Percentiles rank a stretch among this genome's conserved stretches.
Evolutionary conservation across 2,113 vertebrate genomes (phyloP).

Genomic region (Hypocryptadius cinnamomeus): DNA sequence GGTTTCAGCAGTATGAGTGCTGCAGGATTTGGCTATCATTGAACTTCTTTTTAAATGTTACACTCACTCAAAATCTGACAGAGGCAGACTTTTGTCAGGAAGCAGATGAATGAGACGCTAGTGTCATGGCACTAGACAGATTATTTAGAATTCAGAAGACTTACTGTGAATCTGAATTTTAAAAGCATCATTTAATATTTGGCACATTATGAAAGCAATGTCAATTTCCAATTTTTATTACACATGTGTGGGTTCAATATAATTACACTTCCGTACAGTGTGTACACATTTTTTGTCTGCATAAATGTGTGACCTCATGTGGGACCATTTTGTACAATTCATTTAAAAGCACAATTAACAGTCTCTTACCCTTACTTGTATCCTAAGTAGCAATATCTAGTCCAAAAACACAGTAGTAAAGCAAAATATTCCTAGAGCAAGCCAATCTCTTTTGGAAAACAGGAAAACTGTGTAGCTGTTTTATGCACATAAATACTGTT

Average conservation of each 20-base stretch:
- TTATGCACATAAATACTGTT: constrained; percentile 20
- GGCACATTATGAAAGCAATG: background rate
- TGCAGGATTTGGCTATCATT: background rate
- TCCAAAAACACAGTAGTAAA: background rate
- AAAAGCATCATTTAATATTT: background rate
- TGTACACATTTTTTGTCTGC: background rate
- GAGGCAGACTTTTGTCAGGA: background rate
- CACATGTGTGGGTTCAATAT: background rate
- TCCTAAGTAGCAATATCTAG: background rate
- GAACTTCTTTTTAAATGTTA: background rate
- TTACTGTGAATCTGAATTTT: background rate
- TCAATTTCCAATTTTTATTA: background rate
- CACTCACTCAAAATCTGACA: background rate
- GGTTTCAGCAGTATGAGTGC: background rate
- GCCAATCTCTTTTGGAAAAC: constrained; percentile 15
- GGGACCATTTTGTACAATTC: background rate
- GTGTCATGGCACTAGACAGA: background rate
- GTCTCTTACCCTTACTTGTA: background rate
- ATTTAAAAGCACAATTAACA: background rate
- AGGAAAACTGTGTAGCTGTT: background rate
- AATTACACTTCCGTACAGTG: background rate
- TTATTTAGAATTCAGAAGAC: background rate
- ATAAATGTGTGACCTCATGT: background rate
- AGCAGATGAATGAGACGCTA: background rate
- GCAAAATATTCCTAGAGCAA: background rate